Base-by-base conservation (phyloP, 2,888 invertebrate genomes). In the Papilio protenor region DNA sequence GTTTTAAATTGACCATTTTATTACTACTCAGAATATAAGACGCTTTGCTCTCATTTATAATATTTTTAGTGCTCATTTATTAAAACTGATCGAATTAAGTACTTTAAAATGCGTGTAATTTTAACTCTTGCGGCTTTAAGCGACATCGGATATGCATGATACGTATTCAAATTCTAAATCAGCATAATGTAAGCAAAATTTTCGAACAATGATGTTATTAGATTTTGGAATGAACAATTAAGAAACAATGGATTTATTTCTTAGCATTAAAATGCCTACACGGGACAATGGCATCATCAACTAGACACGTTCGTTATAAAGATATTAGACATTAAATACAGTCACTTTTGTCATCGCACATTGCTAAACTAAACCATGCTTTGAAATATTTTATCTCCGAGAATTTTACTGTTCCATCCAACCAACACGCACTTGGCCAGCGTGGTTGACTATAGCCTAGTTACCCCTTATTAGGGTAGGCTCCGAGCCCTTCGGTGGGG, bases 311-410 rank as follows among this genome's bases (percentile, higher is more conserved):
- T 52, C 72, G 55, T 71, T 71, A 70, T 71, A 55, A 72, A 55
- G 18, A 33, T 72, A 55, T n/a, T 72, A 72, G 55, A 72, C 55
- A 72, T 27, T 27, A 27, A 27, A 27, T 27, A 27, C n/a, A 72
- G 55, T n/a, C 55, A 72, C 55, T 27, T 66, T 66, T 45, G 33
- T 72, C 72, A 55, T 55, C 72, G 33, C 49, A 23, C 10, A n/a
- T 33, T 18, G 8, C 18, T 59, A 59, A 27, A 59, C 59, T 27
- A 12, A 33, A 55, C 27, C 27, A 14, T 52, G 27, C 27, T 72
- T 72, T 52, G 55, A 72, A 72, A 55, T 72, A 71, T 71, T 27
- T 18, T 71, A 27, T 72, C 71, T 72, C 55, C 33, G 21, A 70
- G 23, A 49, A 71, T 71, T 71, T 71, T 23, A 71, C 52, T 49